These are phyloP conservation scores for Proales similis DNA, from an alignment of 1,140 invertebrate species.

Conservation along the genomic window DNA sequence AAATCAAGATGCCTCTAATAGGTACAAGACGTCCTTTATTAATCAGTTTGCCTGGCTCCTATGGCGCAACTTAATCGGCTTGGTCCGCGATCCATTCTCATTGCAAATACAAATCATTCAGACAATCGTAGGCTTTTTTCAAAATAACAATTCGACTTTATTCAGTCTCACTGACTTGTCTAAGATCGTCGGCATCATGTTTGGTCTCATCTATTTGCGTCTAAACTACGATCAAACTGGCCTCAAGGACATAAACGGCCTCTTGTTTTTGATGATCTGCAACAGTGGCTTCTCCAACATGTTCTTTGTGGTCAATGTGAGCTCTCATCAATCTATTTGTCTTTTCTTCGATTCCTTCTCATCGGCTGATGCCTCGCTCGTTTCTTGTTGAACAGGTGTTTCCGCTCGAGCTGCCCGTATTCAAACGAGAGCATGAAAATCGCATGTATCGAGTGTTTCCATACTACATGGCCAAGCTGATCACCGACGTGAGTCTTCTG, in stretches of 20 bases:
- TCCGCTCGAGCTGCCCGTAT: constrained; percentile 23
- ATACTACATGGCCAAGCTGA: constrained; percentile 29
- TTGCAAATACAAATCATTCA: constrained; percentile 35
- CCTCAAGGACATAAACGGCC: constrained; percentile 24
- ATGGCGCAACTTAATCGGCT: constrained; percentile 19
- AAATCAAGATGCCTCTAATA: background rate
- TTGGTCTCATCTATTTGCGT: constrained; percentile 28
- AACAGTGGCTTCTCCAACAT: constrained; percentile 55
- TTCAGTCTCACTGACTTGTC: background rate
- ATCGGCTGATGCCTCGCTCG: background rate
- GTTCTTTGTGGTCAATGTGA: constrained; percentile 39
- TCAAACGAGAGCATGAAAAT: constrained; percentile 24
- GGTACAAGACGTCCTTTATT: constrained; percentile 15
- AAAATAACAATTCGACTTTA: background rate
- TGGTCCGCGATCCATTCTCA: constrained; percentile 11
- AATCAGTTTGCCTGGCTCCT: constrained; percentile 21
- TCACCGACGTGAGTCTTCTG: constrained; percentile 25
- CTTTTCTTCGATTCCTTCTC: background rate
- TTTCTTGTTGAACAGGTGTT: constrained; percentile 9
- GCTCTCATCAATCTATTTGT: background rate
- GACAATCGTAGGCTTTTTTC: constrained; percentile 38
- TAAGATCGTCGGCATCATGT: constrained; percentile 14
- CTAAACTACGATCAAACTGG: constrained; percentile 29
- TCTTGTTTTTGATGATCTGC: constrained; percentile 27
- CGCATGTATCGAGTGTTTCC: constrained; percentile 13